Base-by-base conservation (phyloP, 2,113 vertebrate species). In the Uria aalge region DNA sequence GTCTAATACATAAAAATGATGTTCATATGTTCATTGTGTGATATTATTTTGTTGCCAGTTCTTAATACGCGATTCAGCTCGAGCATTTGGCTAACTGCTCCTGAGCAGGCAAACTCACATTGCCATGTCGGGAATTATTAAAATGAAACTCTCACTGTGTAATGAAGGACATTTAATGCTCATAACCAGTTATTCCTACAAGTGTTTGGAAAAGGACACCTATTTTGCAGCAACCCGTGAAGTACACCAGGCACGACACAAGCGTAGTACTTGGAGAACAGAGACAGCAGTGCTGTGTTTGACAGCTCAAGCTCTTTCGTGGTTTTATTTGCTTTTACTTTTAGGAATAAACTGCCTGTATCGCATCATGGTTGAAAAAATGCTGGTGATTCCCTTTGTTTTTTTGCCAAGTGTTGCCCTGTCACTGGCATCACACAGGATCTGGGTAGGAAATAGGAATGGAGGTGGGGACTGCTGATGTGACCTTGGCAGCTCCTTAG, bases 401-500 rank as follows among this genome's bases (percentile, higher is more conserved):
- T 57, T 34, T 82, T 55, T 50, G 13, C 12, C 10, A 38, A 81
- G 12, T 29, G 57, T 68, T 1, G 0, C 27, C n/a, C n/a, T 20
- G 15, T 75, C 30, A 5, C 22, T 82, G 64, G 62, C 27, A 13
- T 68, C 2, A 1, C n/a, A 21, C 1, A 5, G 27, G 19, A 48
- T 3, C 7, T 2, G 20, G 20, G 24, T 34, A 59, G 32, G 48
- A 43, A 36, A 30, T 47, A 8, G 30, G 15, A 75, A 21, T 0
- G 0, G 32, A 79, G 21, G 3, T 55, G 36, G 32, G 23, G 8
- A 55, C 21, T 26, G 32, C 40, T 71, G 67, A 8, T 9, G 15
- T 55, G 56, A 32, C 62, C 11, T 41, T 3, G 3, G 20, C 62
- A 14, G 40, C 40, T 68, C 21, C 47, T 26, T 32, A 26, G 34